Evolutionary conservation across 2,888 invertebrate genomes (phyloP), one percentile per base, ranked within the genome.

Genomic region (Eupithecia vulgata): DNA sequence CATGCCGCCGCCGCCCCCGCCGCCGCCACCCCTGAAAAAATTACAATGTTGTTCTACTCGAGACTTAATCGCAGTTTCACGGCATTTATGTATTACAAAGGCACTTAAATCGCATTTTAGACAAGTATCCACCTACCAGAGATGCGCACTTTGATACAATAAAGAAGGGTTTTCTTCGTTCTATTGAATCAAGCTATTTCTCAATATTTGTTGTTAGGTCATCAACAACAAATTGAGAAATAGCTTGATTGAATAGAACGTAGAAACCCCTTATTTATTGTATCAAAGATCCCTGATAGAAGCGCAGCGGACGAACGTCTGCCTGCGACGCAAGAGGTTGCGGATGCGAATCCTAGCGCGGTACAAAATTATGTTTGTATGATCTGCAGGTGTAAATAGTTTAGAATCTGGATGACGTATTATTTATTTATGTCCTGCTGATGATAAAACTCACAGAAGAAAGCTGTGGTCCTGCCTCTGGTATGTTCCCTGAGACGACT

Each of bases 1-100:
- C 96, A 97, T 97, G 94, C 87, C 86, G 82, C 96, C 96, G 86
- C 86, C 85, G 81, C 96, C 75, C 70, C 75, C 96, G 86, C 96
- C 96, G 85, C 95, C 96, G 85, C 95, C 95, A 87, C 95, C 93
- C 88, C 96, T 95, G 95, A 67, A 93, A 94, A 70, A 45, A 64
- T 62, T n/a, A 62, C 62, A 25, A 7, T 21, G 10, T 52, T 12
- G 8, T 57, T 57, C 57, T 5, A 57, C 57, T 57, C 25, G 1
- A 3, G 3, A 57, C 25, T 52, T 52, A 21, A 3, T 21, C 21
- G n/a, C n/a, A 52, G 52, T 21, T 21, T 21, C 3, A 52, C 7
- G 45, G 21, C n/a, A 42, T 52, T 52, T 52, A 30, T 4, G n/a
- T n/a, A n/a, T n/a, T n/a, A n/a, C 30, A 1, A 5, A 52, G 4